Evolutionary conservation across 2,888 invertebrate genomes (phyloP), one percentile per base, ranked within the genome.

Genomic region (Clitarchus hookeri): DNA sequence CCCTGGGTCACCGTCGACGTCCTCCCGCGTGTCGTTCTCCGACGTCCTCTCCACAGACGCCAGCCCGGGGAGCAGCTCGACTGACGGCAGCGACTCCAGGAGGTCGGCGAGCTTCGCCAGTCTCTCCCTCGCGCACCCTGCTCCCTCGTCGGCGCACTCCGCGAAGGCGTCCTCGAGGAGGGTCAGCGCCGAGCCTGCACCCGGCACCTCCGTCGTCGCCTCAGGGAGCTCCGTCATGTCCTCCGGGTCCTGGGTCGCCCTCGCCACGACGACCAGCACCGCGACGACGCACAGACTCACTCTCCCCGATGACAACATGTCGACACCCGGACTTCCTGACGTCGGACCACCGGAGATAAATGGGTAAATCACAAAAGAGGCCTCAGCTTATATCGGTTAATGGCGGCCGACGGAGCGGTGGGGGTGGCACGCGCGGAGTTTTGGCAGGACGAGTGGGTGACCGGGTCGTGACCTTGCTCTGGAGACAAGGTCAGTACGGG

Each of bases 71-170:
- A 93, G 90, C 65, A 93, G 87, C 36, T 91, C 89, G 54, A 93
- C 88, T 11, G 91, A 91, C 84, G 91, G 90, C 88, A 92, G 91
- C 26, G 88, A 90, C 88, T 93, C 93, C 87, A 93, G 90, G 88
- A 91, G 90, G 87, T 93, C 92, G 78, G 93, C 90, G 88, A 92
- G 90, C 86, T 91, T 90, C 86, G 93, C 90, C 88, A 93, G 90
- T 89, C 92, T 91, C 89, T 91, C 91, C 89, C 93, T 91, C 65
- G 85, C 44, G 54, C 86, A 84, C 9, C 44, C 27, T 0, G 54
- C 16, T 23, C 25, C 54, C 13, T 84, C 77, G 65, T 65, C 65
- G 23, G 23, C 65, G 8, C n/a, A 19, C n/a, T 23, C 65, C 65
- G 19, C 48, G 48, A 48, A 48, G 48, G 6, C 48, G 16, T 48